Evolutionary conservation across 35 echinoderm and acorn worm species (phyloP).

Genomic region (Stichopus chloronotus): DNA sequence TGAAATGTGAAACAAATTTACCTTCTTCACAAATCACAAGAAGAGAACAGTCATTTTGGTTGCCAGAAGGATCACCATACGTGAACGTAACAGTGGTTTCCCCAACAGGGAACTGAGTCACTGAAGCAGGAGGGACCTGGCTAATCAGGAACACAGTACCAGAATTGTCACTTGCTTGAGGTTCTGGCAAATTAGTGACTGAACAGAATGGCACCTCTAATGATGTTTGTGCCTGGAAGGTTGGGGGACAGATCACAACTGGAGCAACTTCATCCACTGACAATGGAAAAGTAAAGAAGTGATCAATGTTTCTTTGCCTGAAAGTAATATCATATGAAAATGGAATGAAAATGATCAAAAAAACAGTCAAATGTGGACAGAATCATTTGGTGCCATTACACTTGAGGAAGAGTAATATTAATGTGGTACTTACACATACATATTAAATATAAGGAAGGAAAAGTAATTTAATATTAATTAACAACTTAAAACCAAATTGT

Average conservation of each 20-base stretch:
- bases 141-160: background rate
- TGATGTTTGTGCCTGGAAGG: background rate
- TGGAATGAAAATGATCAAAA: too few species aligned
- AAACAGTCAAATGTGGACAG: too few species aligned
- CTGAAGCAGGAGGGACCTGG: background rate
- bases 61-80: background rate
- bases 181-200: constrained; percentile 1
- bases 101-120: constrained; percentile 25
- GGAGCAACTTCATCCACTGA: constrained; percentile 3
- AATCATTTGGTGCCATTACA: too few species aligned
- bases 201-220: background rate
- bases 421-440: too few species aligned
- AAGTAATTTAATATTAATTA: too few species aligned
- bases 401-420: too few species aligned
- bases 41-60: constrained; percentile 25
- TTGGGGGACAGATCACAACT: constrained; percentile 7
- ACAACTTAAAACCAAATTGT: too few species aligned
- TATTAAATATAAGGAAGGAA: too few species aligned
- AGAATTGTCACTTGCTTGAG: constrained; percentile 32
- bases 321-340: too few species aligned
- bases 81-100: background rate
- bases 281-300: background rate
- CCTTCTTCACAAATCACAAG: constrained; percentile 7
- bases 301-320: too few species aligned
- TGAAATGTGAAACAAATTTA: too few species aligned